Evolutionary conservation across 1,140 invertebrate species (phyloP).

Genomic region (Brachionus calyciflorus): DNA sequence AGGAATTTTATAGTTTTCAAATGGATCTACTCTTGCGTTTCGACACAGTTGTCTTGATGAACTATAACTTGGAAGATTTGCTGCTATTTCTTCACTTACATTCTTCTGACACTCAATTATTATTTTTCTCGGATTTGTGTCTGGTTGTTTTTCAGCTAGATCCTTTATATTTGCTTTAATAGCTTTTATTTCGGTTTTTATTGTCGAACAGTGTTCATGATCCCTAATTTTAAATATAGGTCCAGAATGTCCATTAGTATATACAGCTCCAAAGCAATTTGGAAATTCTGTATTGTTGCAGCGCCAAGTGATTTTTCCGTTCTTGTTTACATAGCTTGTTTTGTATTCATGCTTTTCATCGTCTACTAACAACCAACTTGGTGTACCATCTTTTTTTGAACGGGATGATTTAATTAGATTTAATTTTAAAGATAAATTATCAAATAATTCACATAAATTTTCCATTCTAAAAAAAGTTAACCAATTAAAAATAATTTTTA

Average conservation of each 20-base stretch:
- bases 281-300: neutral
- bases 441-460: too few species aligned
- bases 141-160: conserved; percentile 4
- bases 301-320: neutral
- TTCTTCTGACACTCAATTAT: conserved; percentile 7
- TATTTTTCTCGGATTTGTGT: neutral
- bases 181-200: neutral
- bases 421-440: conserved; percentile 13
- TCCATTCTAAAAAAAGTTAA: too few species aligned
- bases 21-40: neutral
- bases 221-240: neutral
- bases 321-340: neutral
- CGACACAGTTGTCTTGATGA: neutral
- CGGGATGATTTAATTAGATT: neutral
- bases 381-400: neutral
- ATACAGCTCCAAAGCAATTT: neutral
- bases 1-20: neutral
- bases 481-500: too few species aligned
- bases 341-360: neutral
- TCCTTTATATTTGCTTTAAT: neutral
- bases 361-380: neutral
- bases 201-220: neutral
- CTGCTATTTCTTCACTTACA: neutral
- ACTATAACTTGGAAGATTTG: neutral
- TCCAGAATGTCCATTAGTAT: neutral